Conservation (phyloP, 1,140 invertebrate genomes). For the Armadillidium nasatum region DNA sequence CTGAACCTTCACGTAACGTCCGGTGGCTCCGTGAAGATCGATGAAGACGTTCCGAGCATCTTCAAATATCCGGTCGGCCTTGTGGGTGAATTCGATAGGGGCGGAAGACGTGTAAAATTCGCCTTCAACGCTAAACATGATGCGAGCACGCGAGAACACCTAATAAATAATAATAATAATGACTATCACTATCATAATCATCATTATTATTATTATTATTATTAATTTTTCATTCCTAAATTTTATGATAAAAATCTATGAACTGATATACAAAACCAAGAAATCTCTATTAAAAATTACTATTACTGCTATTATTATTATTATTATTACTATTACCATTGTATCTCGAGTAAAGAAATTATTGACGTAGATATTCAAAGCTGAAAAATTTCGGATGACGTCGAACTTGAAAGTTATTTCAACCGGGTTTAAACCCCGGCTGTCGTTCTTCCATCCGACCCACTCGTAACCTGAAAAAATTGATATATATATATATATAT, state of each 20-base stretch:
- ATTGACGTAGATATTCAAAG: slow-evolving; percentile 67
- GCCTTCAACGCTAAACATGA: slow-evolving; percentile 66
- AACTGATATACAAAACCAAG: no score
- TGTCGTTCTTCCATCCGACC: slow-evolving; percentile 76
- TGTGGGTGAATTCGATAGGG: slow-evolving; percentile 46
- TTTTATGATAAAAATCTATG: no score
- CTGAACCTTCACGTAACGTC: slow-evolving; percentile 69
- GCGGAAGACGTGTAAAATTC: slow-evolving; percentile 56
- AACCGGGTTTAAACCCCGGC: slow-evolving; percentile 54
- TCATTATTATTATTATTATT: no score
- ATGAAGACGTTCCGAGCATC: slow-evolving; percentile 77
- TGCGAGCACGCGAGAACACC: slow-evolving; percentile 65
- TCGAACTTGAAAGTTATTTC: slow-evolving; percentile 74
- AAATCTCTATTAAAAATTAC: no score
- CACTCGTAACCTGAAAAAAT: slow-evolving; percentile 64
- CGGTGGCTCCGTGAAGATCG: slow-evolving; percentile 70
- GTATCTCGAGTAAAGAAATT: slow-evolving; percentile 72
- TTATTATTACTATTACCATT: background rate
- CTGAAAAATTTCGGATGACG: slow-evolving; percentile 66
- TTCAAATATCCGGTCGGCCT: slow-evolving; percentile 75
- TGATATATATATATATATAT: slow-evolving; percentile 11
- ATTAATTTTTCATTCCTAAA: no score
- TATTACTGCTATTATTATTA: no score
- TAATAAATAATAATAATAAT: slow-evolving; percentile 2
- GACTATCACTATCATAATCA: no score